These are phyloP conservation scores for Gallinago media DNA, from an alignment of 2,113 vertebrate genomes.

Conservation along the genomic window DNA sequence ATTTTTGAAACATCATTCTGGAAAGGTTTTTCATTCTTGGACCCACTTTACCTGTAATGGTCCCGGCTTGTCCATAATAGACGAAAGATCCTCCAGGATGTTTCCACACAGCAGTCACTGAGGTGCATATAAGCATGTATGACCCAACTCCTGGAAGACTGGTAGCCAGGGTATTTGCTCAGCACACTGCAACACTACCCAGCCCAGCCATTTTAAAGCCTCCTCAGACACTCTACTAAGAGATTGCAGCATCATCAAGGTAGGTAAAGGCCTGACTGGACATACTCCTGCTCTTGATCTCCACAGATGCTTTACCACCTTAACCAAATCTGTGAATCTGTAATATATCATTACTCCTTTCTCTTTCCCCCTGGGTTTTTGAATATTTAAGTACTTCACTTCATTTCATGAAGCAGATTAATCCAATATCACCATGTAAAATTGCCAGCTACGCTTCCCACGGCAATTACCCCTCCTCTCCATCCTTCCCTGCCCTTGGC, in stretches of 20 bases:
- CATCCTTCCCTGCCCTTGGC: neutral
- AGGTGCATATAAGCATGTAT: neutral
- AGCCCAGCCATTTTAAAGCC: neutral
- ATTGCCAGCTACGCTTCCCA: neutral
- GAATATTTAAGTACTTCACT: neutral
- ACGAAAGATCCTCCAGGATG: neutral
- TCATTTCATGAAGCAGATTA: neutral
- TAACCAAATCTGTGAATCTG: neutral
- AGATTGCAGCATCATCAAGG: neutral
- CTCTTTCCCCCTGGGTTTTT: neutral
- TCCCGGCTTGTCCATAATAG: neutral
- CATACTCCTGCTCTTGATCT: neutral
- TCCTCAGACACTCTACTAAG: neutral
- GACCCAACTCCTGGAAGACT: neutral
- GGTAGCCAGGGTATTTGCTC: neutral
- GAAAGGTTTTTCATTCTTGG: neutral
- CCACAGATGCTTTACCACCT: neutral
- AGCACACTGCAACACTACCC: neutral
- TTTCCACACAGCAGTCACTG: neutral
- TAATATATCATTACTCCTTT: neutral
- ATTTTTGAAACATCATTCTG: neutral
- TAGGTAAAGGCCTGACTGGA: rapidly evolving
- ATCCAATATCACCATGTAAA: neutral
- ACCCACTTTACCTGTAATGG: neutral
- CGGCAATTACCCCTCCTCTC: neutral